Conservation (phyloP, 1,140 invertebrate species). For the Drosophila bocki region DNA sequence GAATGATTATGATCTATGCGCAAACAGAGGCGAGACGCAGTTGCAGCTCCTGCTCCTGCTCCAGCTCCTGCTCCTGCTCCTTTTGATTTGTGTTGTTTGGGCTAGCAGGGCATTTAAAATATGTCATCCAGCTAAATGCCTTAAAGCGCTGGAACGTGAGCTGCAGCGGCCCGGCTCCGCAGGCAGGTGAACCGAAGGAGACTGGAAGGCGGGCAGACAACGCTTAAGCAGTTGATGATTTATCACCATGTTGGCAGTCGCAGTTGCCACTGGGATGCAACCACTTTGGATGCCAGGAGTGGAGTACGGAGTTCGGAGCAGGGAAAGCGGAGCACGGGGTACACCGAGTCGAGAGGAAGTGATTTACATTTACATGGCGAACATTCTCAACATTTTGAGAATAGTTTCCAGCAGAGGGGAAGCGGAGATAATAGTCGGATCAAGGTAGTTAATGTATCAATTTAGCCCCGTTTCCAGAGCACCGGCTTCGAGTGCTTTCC, state of each 20-base stretch:
- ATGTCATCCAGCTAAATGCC: constrained; percentile 80
- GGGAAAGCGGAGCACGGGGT: constrained; percentile 9
- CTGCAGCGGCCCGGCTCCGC: constrained; percentile 42
- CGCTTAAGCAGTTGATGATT: constrained; percentile 81
- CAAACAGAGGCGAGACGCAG: constrained; percentile 64
- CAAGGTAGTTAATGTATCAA: constrained; percentile 82
- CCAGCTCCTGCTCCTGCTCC: constrained; percentile 20
- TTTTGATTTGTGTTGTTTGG: constrained; percentile 77
- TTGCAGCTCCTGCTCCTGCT: constrained; percentile 26
- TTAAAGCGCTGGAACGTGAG: constrained; percentile 73
- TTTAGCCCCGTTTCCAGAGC: constrained; percentile 42
- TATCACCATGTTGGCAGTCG: constrained; percentile 67
- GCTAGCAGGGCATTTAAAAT: constrained; percentile 79
- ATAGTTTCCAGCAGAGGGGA: constrained; percentile 56
- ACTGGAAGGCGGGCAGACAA: constrained; percentile 54
- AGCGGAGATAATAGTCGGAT: constrained; percentile 72
- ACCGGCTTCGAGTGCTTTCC: constrained; percentile 20
- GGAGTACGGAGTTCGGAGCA: constrained; percentile 3
- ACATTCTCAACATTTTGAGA: constrained; percentile 75
- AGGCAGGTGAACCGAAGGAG: constrained; percentile 28
- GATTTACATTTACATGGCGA: constrained; percentile 79
- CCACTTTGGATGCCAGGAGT: constrained; percentile 45
- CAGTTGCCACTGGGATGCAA: constrained; percentile 53
- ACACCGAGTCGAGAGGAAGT: constrained; percentile 60
- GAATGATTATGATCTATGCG: constrained; percentile 83